Percentiles rank a stretch among this genome's conserved stretches.
Conservation (phyloP, 1,140 invertebrate genomes). For the Temnothorax longispinosus region DNA sequence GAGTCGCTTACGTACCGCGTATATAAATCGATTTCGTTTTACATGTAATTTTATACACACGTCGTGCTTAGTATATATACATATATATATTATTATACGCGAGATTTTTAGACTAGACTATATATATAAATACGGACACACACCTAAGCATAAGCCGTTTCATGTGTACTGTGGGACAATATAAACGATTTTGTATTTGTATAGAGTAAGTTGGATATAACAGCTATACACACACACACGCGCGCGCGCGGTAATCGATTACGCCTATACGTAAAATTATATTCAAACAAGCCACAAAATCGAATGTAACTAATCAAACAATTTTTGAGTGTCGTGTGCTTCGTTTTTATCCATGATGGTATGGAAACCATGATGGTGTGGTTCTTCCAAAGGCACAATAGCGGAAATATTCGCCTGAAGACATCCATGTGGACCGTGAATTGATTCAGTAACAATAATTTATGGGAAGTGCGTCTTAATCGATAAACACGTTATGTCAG, state of each 20-base stretch:
- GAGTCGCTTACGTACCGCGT: conserved; percentile 69
- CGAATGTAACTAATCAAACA: conserved; percentile 73
- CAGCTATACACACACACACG: conserved; percentile 56
- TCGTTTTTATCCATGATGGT: conserved; percentile 53
- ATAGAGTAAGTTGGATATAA: conserved; percentile 78
- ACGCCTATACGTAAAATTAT: conserved; percentile 58
- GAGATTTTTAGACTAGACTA: conserved; percentile 74
- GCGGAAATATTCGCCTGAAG: conserved; percentile 65
- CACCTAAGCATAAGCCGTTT: conserved; percentile 79
- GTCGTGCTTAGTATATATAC: conserved; percentile 70
- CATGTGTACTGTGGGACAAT: conserved; percentile 82
- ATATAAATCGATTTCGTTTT: conserved; percentile 71
- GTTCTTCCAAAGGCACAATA: conserved; percentile 78
- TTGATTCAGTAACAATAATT: conserved; percentile 29
- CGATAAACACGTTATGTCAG: neutral
- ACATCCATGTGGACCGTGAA: conserved; percentile 42
- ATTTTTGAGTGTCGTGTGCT: conserved; percentile 66
- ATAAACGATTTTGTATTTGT: conserved; percentile 85
- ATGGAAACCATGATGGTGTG: conserved; percentile 30
- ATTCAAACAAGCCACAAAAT: conserved; percentile 54
- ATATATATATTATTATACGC: conserved; percentile 68
- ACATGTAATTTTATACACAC: conserved; percentile 76
- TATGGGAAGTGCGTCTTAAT: conserved; percentile 38
- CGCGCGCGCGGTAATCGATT: conserved; percentile 37
- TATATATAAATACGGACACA: conserved; percentile 69